Evolutionary conservation across 2,797 vertebrate species (phyloP).

Genomic region (Dipus sagitta): DNA sequence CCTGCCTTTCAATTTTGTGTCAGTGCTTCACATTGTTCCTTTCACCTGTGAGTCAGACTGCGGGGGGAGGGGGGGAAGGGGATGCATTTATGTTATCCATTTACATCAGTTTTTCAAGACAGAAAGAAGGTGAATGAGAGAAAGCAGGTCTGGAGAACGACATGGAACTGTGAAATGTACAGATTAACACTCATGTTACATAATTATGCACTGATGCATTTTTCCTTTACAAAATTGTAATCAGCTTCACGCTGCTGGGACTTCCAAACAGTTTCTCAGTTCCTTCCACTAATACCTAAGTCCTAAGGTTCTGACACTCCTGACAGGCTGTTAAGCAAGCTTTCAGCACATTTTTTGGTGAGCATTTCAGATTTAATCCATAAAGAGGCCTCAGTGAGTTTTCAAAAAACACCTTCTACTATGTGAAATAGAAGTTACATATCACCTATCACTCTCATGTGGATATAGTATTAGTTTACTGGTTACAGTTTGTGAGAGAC

Average conservation of each 20-base stretch:
- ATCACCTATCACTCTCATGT: not conserved
- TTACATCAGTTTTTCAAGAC: not conserved
- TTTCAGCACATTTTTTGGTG: no score
- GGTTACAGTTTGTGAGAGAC: not conserved
- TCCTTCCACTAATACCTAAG: no score
- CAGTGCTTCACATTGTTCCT: not conserved
- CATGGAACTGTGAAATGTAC: not conserved
- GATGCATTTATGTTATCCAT: not conserved
- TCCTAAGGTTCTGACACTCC: no score
- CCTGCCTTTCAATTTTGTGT: not conserved
- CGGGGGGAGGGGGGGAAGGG: no score
- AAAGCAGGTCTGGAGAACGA: not conserved
- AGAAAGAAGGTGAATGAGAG: not conserved
- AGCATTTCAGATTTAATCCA: not conserved
- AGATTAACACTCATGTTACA: no score
- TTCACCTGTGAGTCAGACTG: not conserved
- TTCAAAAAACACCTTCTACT: not conserved
- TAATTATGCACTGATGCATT: no score
- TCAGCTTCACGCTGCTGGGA: no score
- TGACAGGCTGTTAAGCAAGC: no score
- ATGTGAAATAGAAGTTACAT: not conserved
- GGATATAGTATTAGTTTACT: not conserved
- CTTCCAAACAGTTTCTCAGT: no score
- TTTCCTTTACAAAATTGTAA: not conserved
- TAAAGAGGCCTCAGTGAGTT: not conserved